Conservation (phyloP, 2,113 vertebrate species). For the Chascanopsetta lugubris region DNA sequence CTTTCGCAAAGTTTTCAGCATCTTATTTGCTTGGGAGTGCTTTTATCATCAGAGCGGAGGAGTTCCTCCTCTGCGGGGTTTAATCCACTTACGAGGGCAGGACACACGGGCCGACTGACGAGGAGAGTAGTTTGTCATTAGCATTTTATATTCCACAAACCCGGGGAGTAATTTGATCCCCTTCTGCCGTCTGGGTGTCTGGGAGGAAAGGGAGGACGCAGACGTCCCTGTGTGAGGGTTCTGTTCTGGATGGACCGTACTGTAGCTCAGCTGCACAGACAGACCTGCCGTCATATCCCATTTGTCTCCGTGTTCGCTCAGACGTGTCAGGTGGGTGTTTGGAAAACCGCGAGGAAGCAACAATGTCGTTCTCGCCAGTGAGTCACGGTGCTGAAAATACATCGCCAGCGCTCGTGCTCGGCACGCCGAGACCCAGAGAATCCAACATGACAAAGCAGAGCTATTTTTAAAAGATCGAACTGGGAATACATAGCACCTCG, state of each 20-base stretch:
- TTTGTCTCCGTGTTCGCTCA: constrained; percentile 22
- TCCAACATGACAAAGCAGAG: constrained; percentile 49
- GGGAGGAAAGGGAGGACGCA: constrained; percentile 22
- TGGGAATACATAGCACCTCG: constrained; percentile 2
- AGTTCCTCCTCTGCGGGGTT: not conserved
- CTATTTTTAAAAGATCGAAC: constrained; percentile 51
- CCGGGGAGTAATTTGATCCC: constrained; percentile 28
- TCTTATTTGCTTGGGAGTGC: too few relatives aligned
- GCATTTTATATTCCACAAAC: constrained; percentile 26
- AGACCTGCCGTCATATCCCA: constrained; percentile 34
- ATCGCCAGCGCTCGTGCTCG: constrained; percentile 2
- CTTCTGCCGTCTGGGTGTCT: constrained; percentile 2
- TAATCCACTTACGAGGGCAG: not conserved
- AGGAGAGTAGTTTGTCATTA: constrained; percentile 7
- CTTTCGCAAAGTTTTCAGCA: too few relatives aligned
- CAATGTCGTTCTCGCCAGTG: constrained; percentile 20
- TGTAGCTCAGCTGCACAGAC: constrained; percentile 11
- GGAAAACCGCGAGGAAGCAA: constrained; percentile 22
- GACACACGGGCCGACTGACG: not conserved
- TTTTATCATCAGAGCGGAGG: too few relatives aligned
- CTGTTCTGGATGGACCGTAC: too few relatives aligned
- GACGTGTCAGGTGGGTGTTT: constrained; percentile 39
- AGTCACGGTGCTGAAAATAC: constrained; percentile 40
- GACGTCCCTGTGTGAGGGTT: constrained; percentile 7
- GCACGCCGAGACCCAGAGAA: constrained; percentile 19